Conservation (phyloP, 1,140 invertebrate species). For the Anadara kagoshimensis region DNA sequence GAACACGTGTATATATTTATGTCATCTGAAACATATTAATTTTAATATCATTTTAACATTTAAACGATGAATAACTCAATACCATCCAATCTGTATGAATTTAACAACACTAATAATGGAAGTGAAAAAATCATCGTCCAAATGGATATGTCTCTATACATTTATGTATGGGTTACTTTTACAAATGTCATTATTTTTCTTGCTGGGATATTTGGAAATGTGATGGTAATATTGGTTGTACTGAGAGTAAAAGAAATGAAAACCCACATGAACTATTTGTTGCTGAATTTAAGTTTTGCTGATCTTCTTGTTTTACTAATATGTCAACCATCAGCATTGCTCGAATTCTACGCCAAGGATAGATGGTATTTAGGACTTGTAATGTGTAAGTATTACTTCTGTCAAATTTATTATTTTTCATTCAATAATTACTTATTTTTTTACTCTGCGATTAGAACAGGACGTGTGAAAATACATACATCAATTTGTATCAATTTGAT, state of each 20-base stretch:
- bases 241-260: slow-evolving; percentile 92
- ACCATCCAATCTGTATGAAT: too few relatives aligned
- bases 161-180: slow-evolving; percentile 86
- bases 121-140: too few relatives aligned
- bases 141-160: slow-evolving; percentile 79
- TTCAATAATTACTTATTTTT: too few relatives aligned
- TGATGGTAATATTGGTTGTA: slow-evolving; percentile 94
- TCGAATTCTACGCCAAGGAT: slow-evolving; percentile 55
- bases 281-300: slow-evolving; percentile 72
- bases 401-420: too few relatives aligned
- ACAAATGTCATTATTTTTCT: slow-evolving; percentile 90
- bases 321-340: slow-evolving; percentile 50
- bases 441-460: too few relatives aligned
- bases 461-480: too few relatives aligned
- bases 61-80: too few relatives aligned
- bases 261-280: slow-evolving; percentile 95
- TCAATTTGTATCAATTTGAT: too few relatives aligned
- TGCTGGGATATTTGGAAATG: slow-evolving; percentile 88
- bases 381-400: slow-evolving; percentile 50
- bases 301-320: slow-evolving; percentile 52
- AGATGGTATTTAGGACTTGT: slow-evolving; percentile 52
- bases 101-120: too few relatives aligned
- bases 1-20: too few relatives aligned
- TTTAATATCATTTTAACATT: too few relatives aligned
- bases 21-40: too few relatives aligned